phyloP scores from a whole-genome alignment of 2,888 invertebrate genomes.

The Aphrophora alni region DNA sequence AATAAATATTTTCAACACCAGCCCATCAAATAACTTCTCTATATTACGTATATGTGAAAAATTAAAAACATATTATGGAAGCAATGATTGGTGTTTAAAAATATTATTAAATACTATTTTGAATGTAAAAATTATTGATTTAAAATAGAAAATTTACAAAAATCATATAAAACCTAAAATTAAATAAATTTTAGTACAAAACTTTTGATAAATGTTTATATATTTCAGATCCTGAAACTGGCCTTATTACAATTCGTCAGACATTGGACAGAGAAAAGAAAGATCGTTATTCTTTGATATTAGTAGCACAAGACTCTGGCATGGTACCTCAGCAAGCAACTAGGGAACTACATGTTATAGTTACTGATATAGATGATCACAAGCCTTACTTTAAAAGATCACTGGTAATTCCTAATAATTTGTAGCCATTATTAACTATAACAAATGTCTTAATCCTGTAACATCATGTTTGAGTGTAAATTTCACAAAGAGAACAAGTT shows the following conservation, averaged over 20 bases:
- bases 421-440: constrained; percentile 23
- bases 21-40: too few relatives aligned
- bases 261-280: constrained; percentile 77
- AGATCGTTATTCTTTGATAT: constrained; percentile 74
- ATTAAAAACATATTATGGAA: too few relatives aligned
- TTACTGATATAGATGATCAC: constrained; percentile 81
- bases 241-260: constrained; percentile 72
- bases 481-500: too few relatives aligned
- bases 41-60: too few relatives aligned
- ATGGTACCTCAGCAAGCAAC: constrained; percentile 78
- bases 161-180: too few relatives aligned
- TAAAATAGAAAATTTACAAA: too few relatives aligned
- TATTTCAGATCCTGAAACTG: constrained; percentile 67
- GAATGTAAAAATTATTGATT: too few relatives aligned
- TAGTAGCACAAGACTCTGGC: constrained; percentile 80
- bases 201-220: neutral
- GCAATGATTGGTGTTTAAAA: too few relatives aligned
- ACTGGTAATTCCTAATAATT: constrained; percentile 62
- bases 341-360: constrained; percentile 66
- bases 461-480: too few relatives aligned
- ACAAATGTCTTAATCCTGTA: too few relatives aligned
- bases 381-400: constrained; percentile 73
- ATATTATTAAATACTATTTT: too few relatives aligned
- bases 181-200: neutral
- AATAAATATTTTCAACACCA: too few relatives aligned